phyloP scores from a whole-genome alignment of 2,797 vertebrate genomes.

The Eidolon dupreanum region DNA sequence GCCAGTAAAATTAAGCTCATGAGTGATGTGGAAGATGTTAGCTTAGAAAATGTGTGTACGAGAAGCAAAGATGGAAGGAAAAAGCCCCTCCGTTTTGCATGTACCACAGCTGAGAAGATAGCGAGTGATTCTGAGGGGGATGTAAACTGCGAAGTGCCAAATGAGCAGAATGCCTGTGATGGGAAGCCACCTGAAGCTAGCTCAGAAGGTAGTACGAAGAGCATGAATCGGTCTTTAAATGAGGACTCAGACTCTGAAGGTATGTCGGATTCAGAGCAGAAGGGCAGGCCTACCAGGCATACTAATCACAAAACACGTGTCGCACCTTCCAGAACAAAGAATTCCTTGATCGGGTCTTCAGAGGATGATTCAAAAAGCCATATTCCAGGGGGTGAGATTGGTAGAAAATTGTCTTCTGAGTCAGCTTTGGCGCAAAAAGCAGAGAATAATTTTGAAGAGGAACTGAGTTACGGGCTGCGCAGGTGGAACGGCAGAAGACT shows the following conservation, averaged over 20 bases:
- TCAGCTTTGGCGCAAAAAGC: conserved; percentile 44
- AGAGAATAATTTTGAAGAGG: conserved; percentile 81
- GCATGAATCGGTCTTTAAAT: conserved; percentile 60
- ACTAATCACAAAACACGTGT: neutral
- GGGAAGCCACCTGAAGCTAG: neutral
- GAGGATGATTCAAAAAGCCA: conserved; percentile 82
- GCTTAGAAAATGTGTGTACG: conserved; percentile 77
- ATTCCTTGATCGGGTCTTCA: conserved; percentile 61
- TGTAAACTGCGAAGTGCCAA: neutral
- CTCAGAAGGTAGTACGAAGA: conserved; percentile 41
- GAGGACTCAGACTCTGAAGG: conserved; percentile 77
- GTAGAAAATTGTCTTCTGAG: conserved; percentile 54
- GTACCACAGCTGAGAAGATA: conserved; percentile 69
- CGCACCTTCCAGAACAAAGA: conserved; percentile 51
- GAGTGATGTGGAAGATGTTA: conserved; percentile 85
- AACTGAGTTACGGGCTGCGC: conserved; percentile 77
- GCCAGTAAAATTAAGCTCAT: conserved; percentile 91
- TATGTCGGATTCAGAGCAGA: neutral
- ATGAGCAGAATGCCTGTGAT: conserved; percentile 35
- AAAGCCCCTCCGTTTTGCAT: conserved; percentile 70
- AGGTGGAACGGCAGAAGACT: conserved; percentile 78
- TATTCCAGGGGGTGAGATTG: conserved; percentile 44
- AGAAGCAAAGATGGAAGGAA: conserved; percentile 79
- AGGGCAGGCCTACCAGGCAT: conserved; percentile 55
- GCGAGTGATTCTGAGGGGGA: conserved; percentile 75